A percentile compares a stretch with the other conserved stretches of the same genome.
Evolutionary conservation across 1,140 invertebrate species (phyloP).

Genomic region (Drosophila elegans): DNA sequence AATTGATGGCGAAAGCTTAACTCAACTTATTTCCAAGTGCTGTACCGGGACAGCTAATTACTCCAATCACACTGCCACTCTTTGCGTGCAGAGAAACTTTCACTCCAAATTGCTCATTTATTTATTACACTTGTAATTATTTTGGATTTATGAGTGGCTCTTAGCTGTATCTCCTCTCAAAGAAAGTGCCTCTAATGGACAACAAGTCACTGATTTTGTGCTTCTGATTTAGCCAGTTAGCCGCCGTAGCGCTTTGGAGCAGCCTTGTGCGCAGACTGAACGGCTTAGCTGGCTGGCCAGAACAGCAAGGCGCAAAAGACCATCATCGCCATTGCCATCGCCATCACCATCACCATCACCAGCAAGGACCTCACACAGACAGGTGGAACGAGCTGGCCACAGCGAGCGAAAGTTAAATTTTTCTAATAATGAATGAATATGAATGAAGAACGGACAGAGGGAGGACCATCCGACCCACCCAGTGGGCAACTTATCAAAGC

Average conservation of each 20-base stretch:
- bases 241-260: constrained; percentile 67
- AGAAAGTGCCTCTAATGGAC: constrained; percentile 2
- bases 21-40: constrained; percentile 4
- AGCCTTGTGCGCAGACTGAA: constrained; percentile 76
- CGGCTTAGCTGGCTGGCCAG: constrained; percentile 64
- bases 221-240: constrained; percentile 25
- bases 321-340: constrained; percentile 50
- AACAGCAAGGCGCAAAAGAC: constrained; percentile 60
- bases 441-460: constrained; percentile 64
- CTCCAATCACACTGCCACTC: constrained; percentile 20
- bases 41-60: constrained; percentile 11
- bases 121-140: constrained; percentile 6
- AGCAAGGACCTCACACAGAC: constrained; percentile 10
- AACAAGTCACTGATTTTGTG: constrained; percentile 14
- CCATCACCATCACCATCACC: constrained; percentile 11
- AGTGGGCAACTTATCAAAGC: constrained; percentile 73
- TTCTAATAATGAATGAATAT: constrained; percentile 84
- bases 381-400: constrained; percentile 21
- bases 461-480: constrained; percentile 35
- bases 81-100: not conserved
- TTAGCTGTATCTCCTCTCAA: constrained; percentile 6
- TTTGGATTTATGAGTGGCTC: not conserved
- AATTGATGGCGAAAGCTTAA: constrained; percentile 26
- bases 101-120: constrained; percentile 5
- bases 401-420: constrained; percentile 70